Conservation (phyloP, 2,113 vertebrate species). For the Rhagologus leucostigma region DNA sequence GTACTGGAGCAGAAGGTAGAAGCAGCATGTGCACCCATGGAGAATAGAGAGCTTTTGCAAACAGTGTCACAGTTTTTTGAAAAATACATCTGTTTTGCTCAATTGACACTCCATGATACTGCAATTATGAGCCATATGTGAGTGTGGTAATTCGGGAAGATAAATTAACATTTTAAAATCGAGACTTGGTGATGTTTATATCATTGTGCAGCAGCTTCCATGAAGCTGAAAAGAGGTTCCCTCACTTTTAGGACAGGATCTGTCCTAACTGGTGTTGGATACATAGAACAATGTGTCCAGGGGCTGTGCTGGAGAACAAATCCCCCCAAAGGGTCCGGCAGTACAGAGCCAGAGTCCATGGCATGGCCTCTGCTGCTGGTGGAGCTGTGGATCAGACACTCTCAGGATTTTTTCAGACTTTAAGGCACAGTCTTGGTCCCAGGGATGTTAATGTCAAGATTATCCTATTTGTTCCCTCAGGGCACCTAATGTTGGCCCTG, state of each 20-base stretch:
- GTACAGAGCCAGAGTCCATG: neutral
- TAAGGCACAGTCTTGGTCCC: neutral
- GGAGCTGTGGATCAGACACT: neutral
- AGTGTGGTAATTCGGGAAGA: constrained; percentile 50
- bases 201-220: neutral
- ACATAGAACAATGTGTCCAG: neutral
- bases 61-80: constrained; percentile 60
- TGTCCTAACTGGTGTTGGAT: neutral
- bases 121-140: constrained; percentile 66
- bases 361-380: neutral
- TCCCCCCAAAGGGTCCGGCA: neutral
- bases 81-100: constrained; percentile 68
- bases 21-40: constrained; percentile 62
- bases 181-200: constrained; percentile 42
- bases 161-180: constrained; percentile 64
- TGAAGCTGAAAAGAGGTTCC: neutral
- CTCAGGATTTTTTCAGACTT: neutral
- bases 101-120: constrained; percentile 65
- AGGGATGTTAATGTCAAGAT: neutral
- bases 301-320: neutral
- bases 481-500: neutral
- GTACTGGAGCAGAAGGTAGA: constrained; percentile 64
- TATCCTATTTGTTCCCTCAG: neutral
- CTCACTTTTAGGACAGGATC: neutral
- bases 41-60: constrained; percentile 62